These are phyloP conservation scores for Ptychobarbus kaznakovi DNA, from an alignment of 2,797 vertebrate species.

Conservation along the genomic window DNA sequence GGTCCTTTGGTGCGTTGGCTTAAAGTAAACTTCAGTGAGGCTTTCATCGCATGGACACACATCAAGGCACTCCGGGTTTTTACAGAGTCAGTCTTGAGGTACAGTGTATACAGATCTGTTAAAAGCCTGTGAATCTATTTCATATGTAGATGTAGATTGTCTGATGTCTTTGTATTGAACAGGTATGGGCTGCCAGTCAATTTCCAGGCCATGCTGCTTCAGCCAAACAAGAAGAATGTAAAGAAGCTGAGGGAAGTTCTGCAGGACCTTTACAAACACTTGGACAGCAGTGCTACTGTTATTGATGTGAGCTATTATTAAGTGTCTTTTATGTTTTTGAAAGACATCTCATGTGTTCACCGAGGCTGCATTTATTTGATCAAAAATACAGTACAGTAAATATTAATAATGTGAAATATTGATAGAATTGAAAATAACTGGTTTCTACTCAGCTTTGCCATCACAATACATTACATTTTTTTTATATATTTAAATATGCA, in stretches of 20 bases:
- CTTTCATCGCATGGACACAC: constrained; percentile 97
- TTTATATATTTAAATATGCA: neutral
- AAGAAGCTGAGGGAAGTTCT: constrained; percentile 91
- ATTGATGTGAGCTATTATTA: constrained; percentile 87
- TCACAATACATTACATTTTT: neutral
- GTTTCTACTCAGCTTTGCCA: neutral
- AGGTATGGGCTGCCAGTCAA: constrained; percentile 97
- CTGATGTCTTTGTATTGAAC: constrained; percentile 2
- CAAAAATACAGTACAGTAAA: neutral
- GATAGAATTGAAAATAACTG: neutral
- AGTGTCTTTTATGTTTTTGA: neutral
- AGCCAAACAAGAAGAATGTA: constrained; percentile 93
- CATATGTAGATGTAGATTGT: neutral
- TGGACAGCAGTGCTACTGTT: constrained; percentile 94
- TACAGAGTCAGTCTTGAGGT: constrained; percentile 97
- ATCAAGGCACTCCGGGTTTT: constrained; percentile 96
- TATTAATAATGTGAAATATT: neutral
- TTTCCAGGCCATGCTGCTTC: constrained; percentile 97
- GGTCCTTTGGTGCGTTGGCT: constrained; percentile 96
- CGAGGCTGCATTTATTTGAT: neutral
- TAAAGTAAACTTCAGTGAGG: constrained; percentile 99
- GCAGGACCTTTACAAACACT: constrained; percentile 92
- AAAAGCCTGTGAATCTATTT: neutral
- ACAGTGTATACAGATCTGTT: constrained; percentile 39
- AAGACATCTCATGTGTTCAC: neutral